phyloP scores from a whole-genome alignment of 2,888 invertebrate species.

The Drosophila macrospina region DNA sequence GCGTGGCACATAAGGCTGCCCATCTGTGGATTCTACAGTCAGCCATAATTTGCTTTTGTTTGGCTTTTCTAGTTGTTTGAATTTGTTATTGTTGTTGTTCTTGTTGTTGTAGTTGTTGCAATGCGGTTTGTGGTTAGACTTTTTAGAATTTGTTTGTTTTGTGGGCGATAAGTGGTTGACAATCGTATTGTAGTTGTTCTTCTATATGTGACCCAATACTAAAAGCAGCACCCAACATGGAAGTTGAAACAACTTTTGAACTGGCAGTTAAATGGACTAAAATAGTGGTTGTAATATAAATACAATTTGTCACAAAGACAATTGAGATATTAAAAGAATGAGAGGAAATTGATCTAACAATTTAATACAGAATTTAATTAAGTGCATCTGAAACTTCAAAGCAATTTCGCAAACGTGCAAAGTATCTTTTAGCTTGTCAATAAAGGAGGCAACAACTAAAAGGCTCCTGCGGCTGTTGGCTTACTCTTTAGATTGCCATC shows the following conservation, averaged over 20 bases:
- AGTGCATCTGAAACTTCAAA: constrained; percentile 3
- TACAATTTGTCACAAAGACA: constrained; percentile 3
- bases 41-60: constrained; percentile 61
- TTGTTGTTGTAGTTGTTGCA: constrained; percentile 37
- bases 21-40: constrained; percentile 40
- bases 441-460: constrained; percentile 3
- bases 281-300: constrained; percentile 24
- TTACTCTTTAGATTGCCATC: constrained; percentile 34
- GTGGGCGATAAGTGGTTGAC: constrained; percentile 76
- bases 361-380: background rate
- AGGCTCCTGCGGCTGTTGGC: constrained; percentile 12
- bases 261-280: constrained; percentile 47
- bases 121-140: constrained; percentile 54
- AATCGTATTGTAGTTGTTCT: constrained; percentile 36
- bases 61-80: constrained; percentile 52
- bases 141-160: constrained; percentile 76
- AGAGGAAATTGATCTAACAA: background rate
- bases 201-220: constrained; percentile 28
- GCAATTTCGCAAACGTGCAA: background rate
- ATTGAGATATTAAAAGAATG: constrained; percentile 2
- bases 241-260: constrained; percentile 30
- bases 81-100: constrained; percentile 40
- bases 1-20: constrained; percentile 16
- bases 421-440: background rate
- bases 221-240: constrained; percentile 15